A percentile compares a stretch with the other conserved stretches of the same genome.
Evolutionary conservation across 2,888 invertebrate genomes (phyloP).

Genomic region (Platycnemis pennipes): DNA sequence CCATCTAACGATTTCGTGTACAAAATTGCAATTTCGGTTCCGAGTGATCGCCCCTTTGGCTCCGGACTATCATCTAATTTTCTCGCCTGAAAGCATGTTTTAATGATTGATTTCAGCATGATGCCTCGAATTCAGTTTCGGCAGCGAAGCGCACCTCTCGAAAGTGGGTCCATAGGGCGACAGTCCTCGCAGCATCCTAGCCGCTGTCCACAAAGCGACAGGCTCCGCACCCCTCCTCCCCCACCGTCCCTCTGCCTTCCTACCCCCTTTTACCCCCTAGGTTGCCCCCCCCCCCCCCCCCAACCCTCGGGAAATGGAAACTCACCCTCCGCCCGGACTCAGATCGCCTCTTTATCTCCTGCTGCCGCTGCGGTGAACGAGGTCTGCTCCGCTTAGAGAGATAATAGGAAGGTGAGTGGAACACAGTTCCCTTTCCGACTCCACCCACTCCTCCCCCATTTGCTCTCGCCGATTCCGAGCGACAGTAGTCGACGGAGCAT

Average conservation of each 20-base stretch:
- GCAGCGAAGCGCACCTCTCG: conserved; percentile 12
- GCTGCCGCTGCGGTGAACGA: neutral
- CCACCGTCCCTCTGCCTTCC: neutral
- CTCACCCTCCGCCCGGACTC: neutral
- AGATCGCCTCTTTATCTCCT: conserved; percentile 48
- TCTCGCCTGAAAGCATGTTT: too few relatives aligned
- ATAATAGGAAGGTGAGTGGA: neutral
- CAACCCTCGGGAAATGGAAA: conserved; percentile 11
- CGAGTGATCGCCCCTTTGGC: too few relatives aligned
- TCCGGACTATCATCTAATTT: too few relatives aligned
- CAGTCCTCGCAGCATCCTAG: too few relatives aligned
- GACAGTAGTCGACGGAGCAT: neutral
- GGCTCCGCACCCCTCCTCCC: neutral
- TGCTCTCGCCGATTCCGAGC: neutral
- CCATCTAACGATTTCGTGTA: too few relatives aligned
- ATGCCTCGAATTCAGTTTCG: neutral
- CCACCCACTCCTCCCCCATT: neutral
- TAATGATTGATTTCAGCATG: neutral
- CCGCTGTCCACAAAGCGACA: too few relatives aligned
- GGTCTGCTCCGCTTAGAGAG: neutral
- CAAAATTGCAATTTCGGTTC: too few relatives aligned
- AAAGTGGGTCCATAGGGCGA: too few relatives aligned
- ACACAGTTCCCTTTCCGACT: conserved; percentile 6
- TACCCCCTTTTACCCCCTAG: neutral
- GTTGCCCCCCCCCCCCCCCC: neutral